Conservation (phyloP, 1,140 invertebrate species). For the Drosophila parabipectinata region DNA sequence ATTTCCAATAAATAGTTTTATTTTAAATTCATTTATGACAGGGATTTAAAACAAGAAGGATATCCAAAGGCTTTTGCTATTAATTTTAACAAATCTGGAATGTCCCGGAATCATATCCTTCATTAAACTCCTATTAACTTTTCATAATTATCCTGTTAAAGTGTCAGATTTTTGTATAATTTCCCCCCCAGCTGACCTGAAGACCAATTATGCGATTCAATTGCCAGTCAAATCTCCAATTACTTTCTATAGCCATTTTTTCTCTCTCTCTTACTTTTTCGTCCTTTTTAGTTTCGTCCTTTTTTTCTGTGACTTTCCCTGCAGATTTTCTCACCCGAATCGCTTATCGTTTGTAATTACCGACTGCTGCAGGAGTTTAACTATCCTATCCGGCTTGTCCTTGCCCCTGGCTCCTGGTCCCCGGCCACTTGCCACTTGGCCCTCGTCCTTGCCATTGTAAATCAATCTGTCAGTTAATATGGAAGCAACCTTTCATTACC, state of each 20-base stretch:
- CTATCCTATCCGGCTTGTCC: neutral
- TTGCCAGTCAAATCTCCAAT: conserved; percentile 27
- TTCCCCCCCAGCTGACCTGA: too few species aligned
- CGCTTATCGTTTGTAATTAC: conserved; percentile 35
- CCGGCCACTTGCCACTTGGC: neutral
- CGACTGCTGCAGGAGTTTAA: conserved; percentile 2
- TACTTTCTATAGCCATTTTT: conserved; percentile 4
- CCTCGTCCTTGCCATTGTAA: conserved; percentile 22
- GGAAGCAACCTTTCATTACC: conserved; percentile 40
- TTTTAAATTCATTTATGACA: too few species aligned
- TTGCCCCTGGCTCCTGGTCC: too few species aligned
- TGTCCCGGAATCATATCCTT: too few species aligned
- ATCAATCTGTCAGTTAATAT: conserved; percentile 59
- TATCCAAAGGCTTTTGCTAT: too few species aligned
- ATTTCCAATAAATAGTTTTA: neutral
- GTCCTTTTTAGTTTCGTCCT: neutral
- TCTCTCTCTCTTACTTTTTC: neutral
- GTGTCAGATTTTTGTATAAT: too few species aligned
- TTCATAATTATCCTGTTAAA: too few species aligned
- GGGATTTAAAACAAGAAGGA: too few species aligned
- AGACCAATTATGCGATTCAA: neutral
- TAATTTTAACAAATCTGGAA: too few species aligned
- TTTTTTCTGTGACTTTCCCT: neutral
- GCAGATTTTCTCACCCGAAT: conserved; percentile 13
- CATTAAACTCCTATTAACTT: too few species aligned